Evolutionary conservation across 1,140 invertebrate genomes (phyloP).

Genomic region (Goniozus legneri): DNA sequence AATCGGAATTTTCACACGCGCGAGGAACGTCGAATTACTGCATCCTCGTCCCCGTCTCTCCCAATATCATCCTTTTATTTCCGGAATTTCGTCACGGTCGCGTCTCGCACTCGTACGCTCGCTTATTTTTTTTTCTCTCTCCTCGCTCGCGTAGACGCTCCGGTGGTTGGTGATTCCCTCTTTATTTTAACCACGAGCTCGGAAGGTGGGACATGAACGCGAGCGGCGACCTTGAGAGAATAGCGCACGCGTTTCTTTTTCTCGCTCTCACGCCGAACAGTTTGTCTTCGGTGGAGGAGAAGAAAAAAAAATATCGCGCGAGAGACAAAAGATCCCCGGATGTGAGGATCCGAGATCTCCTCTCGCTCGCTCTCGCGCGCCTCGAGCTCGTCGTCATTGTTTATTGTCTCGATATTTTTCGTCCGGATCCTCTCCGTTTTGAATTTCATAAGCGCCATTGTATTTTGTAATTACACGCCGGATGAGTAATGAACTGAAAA

Average conservation of each 20-base stretch:
- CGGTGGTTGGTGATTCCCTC: not conserved
- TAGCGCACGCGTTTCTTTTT: not conserved
- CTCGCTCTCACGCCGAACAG: no score
- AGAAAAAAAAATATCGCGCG: no score
- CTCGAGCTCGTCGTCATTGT: conserved; percentile 13
- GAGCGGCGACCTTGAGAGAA: conserved; percentile 18
- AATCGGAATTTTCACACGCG: conserved; percentile 1
- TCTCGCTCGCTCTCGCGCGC: conserved; percentile 5
- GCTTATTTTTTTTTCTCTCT: no score
- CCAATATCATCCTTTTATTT: conserved; percentile 14
- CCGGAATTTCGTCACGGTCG: not conserved
- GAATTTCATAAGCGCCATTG: no score
- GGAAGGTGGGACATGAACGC: conserved; percentile 13
- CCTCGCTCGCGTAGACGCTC: conserved; percentile 1
- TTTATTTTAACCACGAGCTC: not conserved
- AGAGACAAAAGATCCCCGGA: no score
- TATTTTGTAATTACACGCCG: no score
- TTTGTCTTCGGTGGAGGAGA: no score
- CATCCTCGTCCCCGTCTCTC: no score
- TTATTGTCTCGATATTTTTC: conserved; percentile 15
- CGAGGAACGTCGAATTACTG: conserved; percentile 9
- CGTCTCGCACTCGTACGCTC: no score
- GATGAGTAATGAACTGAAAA: no score
- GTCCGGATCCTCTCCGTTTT: no score
- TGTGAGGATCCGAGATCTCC: no score